Base-by-base conservation (phyloP, 2,888 invertebrate genomes). In the Atrina japonica region DNA sequence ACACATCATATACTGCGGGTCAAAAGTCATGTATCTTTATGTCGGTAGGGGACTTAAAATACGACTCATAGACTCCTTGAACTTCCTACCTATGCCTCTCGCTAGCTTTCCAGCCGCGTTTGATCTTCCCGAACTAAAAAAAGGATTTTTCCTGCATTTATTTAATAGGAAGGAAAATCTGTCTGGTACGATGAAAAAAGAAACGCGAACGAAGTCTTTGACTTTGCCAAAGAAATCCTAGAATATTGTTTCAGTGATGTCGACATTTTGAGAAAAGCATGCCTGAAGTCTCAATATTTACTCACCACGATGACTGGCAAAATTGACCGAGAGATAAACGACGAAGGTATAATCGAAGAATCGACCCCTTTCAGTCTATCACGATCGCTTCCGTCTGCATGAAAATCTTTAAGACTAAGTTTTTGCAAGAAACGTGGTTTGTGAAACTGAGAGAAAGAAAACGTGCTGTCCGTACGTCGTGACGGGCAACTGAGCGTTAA, bases 61-160 rank as follows among this genome's bases (percentile, higher is more conserved):
- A 21, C 49, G 69, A 35, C 58, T 78, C 18, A 41, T 78, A 21
- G 76, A 78, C 58, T 67, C 66, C 53, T 41, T 75, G n/a, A 76
- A 66, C 30, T 75, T 79, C 56, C 50, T 79, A 30, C 73, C 75
- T 0, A 80, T 77, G 76, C 66, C 64, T 29, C 47, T 78, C 41
- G 41, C 70, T 14, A 45, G 25, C 1, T 49, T 78, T 35, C 73
- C 78, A 11, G 58, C 68, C 50, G 66, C 76, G 3, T 80, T 78
- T 49, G 73, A 50, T 16, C 55, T 76, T 35, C 35, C 41, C 0
- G 76, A 74, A 52, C 40, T 76, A 53, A 66, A 66, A 18, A 80
- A 73, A 25, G 77, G 77, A 21, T 77, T 73, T 55, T 78, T 80
- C 50, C 77, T 76, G 14, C 73, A 80, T 56, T 67, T 50, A 30